Conservation (phyloP, 2,113 vertebrate genomes). For the rat (Rattus norvegicus) region GRCr8 NC_086032.1:103351501-103352000, state of each 20-base stretch:
- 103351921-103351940: background rate
- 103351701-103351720: no score
- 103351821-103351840: background rate
- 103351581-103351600: background rate
- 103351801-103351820: background rate
- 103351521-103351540: background rate
- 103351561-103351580: background rate
- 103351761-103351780: background rate
- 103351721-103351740: background rate
- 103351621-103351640: background rate
- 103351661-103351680: background rate
- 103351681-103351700: background rate
- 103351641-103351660: background rate
- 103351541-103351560: background rate
- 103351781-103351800: background rate
- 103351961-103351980: background rate
- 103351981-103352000: background rate
- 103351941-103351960: background rate
- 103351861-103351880: background rate
- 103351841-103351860: background rate
- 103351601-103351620: no score
- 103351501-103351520: background rate
- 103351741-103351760: background rate
- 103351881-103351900: background rate
- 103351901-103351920: background rate